Conservation (phyloP, 2,888 invertebrate genomes). For the Plagodis dolabraria region DNA sequence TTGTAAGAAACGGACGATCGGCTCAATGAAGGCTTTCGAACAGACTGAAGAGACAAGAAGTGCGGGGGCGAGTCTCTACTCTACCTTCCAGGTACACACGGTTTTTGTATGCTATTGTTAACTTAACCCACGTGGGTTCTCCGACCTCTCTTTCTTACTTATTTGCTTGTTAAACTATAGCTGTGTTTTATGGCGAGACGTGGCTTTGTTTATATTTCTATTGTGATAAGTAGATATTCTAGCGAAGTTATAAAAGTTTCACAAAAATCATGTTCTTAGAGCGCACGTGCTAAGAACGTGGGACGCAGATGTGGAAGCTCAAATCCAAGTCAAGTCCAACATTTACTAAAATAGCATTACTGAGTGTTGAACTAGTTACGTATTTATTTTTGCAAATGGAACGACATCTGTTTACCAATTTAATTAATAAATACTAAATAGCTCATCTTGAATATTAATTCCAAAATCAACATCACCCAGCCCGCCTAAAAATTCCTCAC, state of each 20-base stretch:
- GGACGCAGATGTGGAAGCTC: slow-evolving; percentile 46
- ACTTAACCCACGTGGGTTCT: slow-evolving; percentile 75
- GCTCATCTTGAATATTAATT: not conserved
- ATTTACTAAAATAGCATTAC: slow-evolving; percentile 21
- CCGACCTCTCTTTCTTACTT: slow-evolving; percentile 59
- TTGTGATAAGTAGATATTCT: slow-evolving; percentile 58
- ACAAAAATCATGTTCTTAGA: slow-evolving; percentile 43
- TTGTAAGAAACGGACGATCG: slow-evolving; percentile 49
- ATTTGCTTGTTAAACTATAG: slow-evolving; percentile 46
- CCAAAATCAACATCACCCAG: slow-evolving; percentile 11
- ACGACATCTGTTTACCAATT: slow-evolving; percentile 19
- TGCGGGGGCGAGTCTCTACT: slow-evolving; percentile 65
- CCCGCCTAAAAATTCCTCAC: slow-evolving; percentile 11
- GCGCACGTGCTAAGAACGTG: slow-evolving; percentile 61
- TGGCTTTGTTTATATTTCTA: slow-evolving; percentile 76
- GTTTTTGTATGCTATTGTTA: slow-evolving; percentile 80
- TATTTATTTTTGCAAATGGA: slow-evolving; percentile 25
- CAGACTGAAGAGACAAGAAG: slow-evolving; percentile 59
- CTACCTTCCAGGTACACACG: slow-evolving; percentile 77
- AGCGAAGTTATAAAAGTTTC: slow-evolving; percentile 55
- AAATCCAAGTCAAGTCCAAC: slow-evolving; percentile 1
- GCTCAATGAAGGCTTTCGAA: slow-evolving; percentile 60
- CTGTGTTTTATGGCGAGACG: slow-evolving; percentile 46
- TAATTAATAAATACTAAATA: slow-evolving; percentile 1
- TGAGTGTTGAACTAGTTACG: slow-evolving; percentile 17